Base-by-base conservation (phyloP, 2,888 invertebrate species). In the Lycaena phlaeas region DNA sequence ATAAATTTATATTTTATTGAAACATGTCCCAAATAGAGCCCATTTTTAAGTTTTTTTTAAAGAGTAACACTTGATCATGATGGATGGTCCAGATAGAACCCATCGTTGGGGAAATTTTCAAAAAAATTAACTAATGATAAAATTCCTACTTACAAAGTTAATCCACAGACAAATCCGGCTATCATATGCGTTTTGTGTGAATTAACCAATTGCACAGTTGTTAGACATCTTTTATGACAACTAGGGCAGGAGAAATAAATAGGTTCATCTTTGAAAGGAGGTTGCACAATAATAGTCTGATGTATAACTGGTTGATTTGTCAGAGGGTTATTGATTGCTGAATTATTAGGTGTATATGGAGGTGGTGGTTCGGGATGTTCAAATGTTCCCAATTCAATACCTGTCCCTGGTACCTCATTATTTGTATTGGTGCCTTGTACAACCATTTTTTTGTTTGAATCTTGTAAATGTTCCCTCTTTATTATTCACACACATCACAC, bases 151-250 rank as follows among this genome's bases (percentile, higher is more conserved):
- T 63, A 81, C 82, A 68, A 52, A 43, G 77, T 73, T 37, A 71
- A 62, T 38, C 82, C 84, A 57, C 72, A 78, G 49, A 82, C 56
- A 44, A 81, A 82, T 34, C 82, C 84, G 50, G 81, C 77, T 14
- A 76, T 40, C 64, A 82, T 59, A 45, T 84, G 81, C 41, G 82
- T 81, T 57, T 68, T 74, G 26, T 59, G 62, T 6, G 81, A 68
- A 52, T 64, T 78, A n/a, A 66, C 62, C 57, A 70, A 66, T 46
- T 68, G 52, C 27, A 84, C 73, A 56, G 62, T 68, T 7, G 82
- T 79, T 12, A 76, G 49, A 10, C 66, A 58, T 48, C 64, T 64
- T 52, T 71, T 59, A 36, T 57, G 59, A 53, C 82, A 84, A 26
- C 52, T 57, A 7, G 66, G 69, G 46, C 84, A 84, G 37, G 61